Evolutionary conservation across 1,140 invertebrate species (phyloP), one percentile per base, ranked within the genome.

Genomic region (Drosophila athabasca): DNA sequence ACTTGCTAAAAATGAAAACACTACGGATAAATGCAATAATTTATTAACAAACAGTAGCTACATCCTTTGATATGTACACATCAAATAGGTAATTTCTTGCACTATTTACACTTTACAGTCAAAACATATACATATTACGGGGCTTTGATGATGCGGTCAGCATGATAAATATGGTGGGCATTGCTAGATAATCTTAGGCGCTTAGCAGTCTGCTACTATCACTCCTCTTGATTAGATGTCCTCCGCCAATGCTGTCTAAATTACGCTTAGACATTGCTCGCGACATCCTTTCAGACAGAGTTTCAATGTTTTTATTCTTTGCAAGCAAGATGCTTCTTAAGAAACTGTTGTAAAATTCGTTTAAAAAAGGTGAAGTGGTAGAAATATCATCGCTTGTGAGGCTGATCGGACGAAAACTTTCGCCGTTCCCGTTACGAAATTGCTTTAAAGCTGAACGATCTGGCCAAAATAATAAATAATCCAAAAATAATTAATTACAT

Each of bases 161-260:
- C 26, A 26, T 26, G 24, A 26, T 26, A 26, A 26, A 26, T 49
- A n/a, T 41, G 17, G 19, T 50, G 6, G 8, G 15, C 39, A 43
- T 22, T 24, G 59, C 22, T 51, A 22, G 8, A n/a, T 11, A 13
- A 11, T 26, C 15, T 62, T 64, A 73, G 51, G 72, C 67, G 43
- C 53, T 62, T 45, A 54, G 45, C 6, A 60, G 41, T 11, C 72
- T 62, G 48, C 64, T 76, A 41, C 9, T 79, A 29, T 66, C 53
- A 51, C 52, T 46, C 64, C 76, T 71, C 19, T 85, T 85, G 17
- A 85, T 85, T 29, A 85, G 60, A 49, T 85, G 82, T 6, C 82
- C 82, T 52, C 82, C 82, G 29, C 82, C 82, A 72, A 85, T 74
- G 58, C 82, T 85, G 57, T 85, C 82, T 60, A 85, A 68, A 43